Percentiles rank a stretch among this genome's conserved stretches.
These are phyloP conservation scores for Leucania comma DNA, from an alignment of 2,888 invertebrate genomes.

Conservation along the genomic window DNA sequence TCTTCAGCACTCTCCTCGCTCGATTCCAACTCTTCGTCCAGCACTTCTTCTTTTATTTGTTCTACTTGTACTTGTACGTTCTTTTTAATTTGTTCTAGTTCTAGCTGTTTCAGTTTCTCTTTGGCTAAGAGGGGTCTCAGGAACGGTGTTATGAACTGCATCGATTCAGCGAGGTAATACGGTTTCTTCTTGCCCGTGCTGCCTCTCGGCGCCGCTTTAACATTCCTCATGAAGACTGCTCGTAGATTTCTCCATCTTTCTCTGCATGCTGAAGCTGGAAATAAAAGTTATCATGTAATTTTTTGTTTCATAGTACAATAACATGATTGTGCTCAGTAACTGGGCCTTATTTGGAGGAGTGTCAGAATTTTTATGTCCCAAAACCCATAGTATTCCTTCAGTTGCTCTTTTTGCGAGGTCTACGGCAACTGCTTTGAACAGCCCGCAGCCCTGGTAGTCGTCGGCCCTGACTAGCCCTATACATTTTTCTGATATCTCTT, in stretches of 20 bases:
- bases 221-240: constrained; percentile 61
- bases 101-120: constrained; percentile 9
- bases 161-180: constrained; percentile 62
- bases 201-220: constrained; percentile 47
- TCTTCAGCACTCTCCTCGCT: constrained; percentile 12
- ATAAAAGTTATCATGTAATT: background rate
- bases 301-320: background rate
- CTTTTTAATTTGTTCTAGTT: background rate
- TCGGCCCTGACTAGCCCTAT: too few species aligned
- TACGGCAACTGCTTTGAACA: too few species aligned
- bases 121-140: constrained; percentile 42
- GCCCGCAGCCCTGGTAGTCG: too few species aligned
- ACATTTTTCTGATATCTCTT: too few species aligned
- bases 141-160: constrained; percentile 58
- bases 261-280: constrained; percentile 62
- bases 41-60: constrained; percentile 37
- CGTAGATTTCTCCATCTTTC: constrained; percentile 67
- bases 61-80: constrained; percentile 14
- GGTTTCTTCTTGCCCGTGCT: constrained; percentile 56
- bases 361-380: too few species aligned
- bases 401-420: too few species aligned
- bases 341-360: too few species aligned
- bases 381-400: too few species aligned
- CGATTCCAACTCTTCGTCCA: constrained; percentile 13
- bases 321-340: background rate